A percentile compares a stretch with the other conserved stretches of the same genome.
These are phyloP conservation scores for Ardeotis arabs DNA, from an alignment of 2,113 vertebrate genomes.

Conservation along the genomic window DNA sequence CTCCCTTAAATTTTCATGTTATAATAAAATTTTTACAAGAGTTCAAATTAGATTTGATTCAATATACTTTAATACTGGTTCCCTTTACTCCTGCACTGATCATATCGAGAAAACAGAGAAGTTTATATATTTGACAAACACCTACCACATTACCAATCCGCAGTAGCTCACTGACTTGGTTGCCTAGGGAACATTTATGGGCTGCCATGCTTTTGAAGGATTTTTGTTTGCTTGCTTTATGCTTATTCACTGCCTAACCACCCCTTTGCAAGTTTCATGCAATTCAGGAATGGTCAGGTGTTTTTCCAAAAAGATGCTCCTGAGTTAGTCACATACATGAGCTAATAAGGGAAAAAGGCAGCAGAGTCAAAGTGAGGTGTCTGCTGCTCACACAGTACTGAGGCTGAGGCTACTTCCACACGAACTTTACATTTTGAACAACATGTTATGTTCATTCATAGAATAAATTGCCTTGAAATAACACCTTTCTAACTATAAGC, in stretches of 20 bases:
- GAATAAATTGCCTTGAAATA: not conserved
- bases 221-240: not conserved
- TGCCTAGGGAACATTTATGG: constrained; percentile 31
- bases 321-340: not conserved
- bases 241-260: not conserved
- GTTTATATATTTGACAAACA: not conserved
- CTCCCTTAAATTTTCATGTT: not conserved
- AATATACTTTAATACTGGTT: constrained; percentile 6
- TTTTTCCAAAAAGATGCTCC: not conserved
- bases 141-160: not conserved
- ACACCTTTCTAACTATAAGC: not conserved
- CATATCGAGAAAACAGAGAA: not conserved
- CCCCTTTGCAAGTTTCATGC: not conserved
- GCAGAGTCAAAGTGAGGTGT: not conserved
- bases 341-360: not conserved
- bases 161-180: not conserved
- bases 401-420: not conserved
- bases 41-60: not conserved
- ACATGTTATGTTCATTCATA: not conserved
- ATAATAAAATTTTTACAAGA: not conserved
- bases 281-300: not conserved
- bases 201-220: not conserved
- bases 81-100: not conserved
- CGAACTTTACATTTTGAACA: not conserved
- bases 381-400: not conserved